These are phyloP conservation scores for Resseliella maxima DNA, from an alignment of 2,888 invertebrate species.

Conservation along the genomic window DNA sequence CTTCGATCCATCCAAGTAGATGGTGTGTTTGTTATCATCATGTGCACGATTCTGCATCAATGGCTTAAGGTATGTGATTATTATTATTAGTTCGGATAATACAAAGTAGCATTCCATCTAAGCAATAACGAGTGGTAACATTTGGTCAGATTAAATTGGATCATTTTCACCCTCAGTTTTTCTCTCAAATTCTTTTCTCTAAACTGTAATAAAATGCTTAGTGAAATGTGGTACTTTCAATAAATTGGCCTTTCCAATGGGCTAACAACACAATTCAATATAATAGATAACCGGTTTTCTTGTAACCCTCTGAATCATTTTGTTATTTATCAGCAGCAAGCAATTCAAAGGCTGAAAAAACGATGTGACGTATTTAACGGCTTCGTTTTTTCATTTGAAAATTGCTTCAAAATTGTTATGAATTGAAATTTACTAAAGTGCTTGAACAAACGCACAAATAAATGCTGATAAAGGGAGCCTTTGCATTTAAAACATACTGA, in stretches of 20 bases:
- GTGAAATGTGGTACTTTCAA: not conserved
- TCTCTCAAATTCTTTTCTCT: not conserved
- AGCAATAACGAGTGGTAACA: conserved; percentile 3
- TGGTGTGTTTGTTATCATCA: not conserved
- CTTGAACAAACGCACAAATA: not conserved
- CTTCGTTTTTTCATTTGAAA: not conserved
- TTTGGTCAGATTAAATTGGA: conserved; percentile 48
- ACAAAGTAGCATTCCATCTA: not conserved
- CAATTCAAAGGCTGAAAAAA: not conserved
- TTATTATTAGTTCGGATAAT: not conserved
- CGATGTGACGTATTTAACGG: conserved; percentile 1
- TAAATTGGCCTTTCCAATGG: conserved; percentile 31
- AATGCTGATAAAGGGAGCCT: not conserved
- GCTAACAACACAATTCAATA: conserved; percentile 9
- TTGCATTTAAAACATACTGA: conserved; percentile 10
- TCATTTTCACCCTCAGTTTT: conserved; percentile 33
- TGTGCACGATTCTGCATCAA: not conserved
- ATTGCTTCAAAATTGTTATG: not conserved
- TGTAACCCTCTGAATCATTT: not conserved
- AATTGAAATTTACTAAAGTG: not conserved
- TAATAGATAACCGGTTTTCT: conserved; percentile 44
- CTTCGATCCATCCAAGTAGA: too few relatives aligned
- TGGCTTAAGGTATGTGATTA: not conserved
- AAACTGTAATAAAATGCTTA: conserved; percentile 19
- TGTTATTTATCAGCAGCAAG: not conserved